phyloP scores from a whole-genome alignment of 2,113 vertebrate genomes.

The Stigmatopora nigra region DNA sequence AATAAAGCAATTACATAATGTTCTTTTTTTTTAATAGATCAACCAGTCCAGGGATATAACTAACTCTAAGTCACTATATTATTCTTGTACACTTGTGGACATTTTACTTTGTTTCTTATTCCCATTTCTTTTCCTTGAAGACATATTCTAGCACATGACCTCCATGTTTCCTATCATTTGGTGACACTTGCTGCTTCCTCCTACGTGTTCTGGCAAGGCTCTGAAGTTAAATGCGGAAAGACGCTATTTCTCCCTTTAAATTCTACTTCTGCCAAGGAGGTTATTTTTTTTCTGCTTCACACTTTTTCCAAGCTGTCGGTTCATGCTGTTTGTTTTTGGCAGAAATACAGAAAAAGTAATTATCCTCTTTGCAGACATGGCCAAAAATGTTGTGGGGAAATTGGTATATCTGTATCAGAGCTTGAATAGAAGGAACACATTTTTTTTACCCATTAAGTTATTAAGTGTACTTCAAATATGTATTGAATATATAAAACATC shows the following conservation, averaged over 20 bases:
- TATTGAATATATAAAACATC: no score
- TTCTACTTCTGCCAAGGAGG: neutral
- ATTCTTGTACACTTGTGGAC: conserved; percentile 1
- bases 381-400: neutral
- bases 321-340: conserved; percentile 3
- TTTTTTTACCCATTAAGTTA: no score
- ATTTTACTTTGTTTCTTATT: neutral
- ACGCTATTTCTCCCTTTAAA: neutral
- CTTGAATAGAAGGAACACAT: no score
- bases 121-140: neutral
- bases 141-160: conserved; percentile 8
- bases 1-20: conserved; percentile 39
- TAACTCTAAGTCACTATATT: neutral
- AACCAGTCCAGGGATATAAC: conserved; percentile 5
- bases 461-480: no score
- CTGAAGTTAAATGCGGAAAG: conserved; percentile 1
- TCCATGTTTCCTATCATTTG: conserved; percentile 3
- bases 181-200: conserved; percentile 2
- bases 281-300: neutral
- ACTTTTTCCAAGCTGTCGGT: neutral
- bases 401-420: no score
- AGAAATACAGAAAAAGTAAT: neutral
- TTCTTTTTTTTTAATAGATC: conserved; percentile 28
- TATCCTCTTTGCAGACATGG: neutral
- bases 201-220: neutral